Conservation (phyloP, 2,888 invertebrate species). For the Orgyia antiqua region DNA sequence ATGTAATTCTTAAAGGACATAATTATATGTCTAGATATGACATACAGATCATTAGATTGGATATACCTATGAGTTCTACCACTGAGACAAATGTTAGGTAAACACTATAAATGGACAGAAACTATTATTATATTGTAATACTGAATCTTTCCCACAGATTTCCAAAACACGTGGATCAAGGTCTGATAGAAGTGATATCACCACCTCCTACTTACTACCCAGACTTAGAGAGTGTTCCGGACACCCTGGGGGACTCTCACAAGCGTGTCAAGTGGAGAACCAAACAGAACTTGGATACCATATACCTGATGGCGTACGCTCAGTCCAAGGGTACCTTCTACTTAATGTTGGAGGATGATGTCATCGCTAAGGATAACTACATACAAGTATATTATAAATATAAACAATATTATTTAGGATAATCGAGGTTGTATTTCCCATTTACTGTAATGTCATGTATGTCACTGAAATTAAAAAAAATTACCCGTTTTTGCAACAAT, state of each 20-base stretch:
- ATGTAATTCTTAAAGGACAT: too few relatives aligned
- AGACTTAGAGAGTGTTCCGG: constrained; percentile 84
- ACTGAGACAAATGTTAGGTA: too few relatives aligned
- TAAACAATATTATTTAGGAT: too few relatives aligned
- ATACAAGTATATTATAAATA: constrained; percentile 84
- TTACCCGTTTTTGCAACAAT: too few relatives aligned
- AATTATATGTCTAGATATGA: too few relatives aligned
- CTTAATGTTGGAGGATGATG: constrained; percentile 96
- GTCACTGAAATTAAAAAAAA: neutral
- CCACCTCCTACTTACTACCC: constrained; percentile 94
- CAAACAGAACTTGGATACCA: constrained; percentile 96
- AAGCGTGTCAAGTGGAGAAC: constrained; percentile 94
- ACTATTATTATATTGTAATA: too few relatives aligned
- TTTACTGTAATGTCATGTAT: neutral
- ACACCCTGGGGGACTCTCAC: constrained; percentile 90
- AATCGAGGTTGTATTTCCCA: neutral
- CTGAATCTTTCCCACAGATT: constrained; percentile 84
- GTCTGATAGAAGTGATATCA: constrained; percentile 92
- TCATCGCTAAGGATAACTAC: constrained; percentile 90
- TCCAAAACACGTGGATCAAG: constrained; percentile 83
- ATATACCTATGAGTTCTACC: too few relatives aligned
- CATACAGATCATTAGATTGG: too few relatives aligned
- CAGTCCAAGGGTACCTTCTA: constrained; percentile 93
- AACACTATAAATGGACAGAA: too few relatives aligned
- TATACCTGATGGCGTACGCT: constrained; percentile 96